Conservation (phyloP, 2,888 invertebrate species). For the Mythimna lalbum region DNA sequence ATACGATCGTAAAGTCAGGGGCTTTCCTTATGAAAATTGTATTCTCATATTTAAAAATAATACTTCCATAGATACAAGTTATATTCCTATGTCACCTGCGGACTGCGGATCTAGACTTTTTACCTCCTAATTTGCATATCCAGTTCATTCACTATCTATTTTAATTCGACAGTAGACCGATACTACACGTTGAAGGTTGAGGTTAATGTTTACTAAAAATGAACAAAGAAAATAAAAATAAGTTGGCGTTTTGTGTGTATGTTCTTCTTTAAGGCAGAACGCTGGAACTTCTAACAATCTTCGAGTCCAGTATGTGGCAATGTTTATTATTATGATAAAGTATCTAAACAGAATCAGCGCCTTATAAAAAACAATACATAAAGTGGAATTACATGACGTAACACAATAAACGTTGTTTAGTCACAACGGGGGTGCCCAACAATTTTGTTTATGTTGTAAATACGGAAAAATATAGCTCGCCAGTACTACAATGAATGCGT, state of each 20-base stretch:
- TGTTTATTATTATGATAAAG: neutral
- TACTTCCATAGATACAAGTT: neutral
- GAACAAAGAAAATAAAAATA: too few relatives aligned
- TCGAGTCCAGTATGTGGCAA: neutral
- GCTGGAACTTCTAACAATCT: too few relatives aligned
- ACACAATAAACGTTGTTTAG: slow-evolving; percentile 32
- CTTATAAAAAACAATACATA: slow-evolving; percentile 10
- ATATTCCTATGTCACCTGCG: neutral
- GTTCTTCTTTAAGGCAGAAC: neutral
- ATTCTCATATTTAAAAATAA: neutral
- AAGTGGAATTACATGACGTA: slow-evolving; percentile 17
- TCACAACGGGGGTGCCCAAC: slow-evolving; percentile 40
- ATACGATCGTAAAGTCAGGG: neutral
- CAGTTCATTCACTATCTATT: neutral
- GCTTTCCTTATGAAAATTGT: too few relatives aligned
- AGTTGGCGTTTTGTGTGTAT: neutral
- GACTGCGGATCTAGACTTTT: neutral
- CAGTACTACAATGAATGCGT: slow-evolving; percentile 34
- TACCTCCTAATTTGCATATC: neutral
- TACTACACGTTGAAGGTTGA: neutral
- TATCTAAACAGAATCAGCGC: slow-evolving; percentile 2
- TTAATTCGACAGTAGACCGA: neutral
- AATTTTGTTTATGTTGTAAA: slow-evolving; percentile 46
- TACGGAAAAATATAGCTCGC: slow-evolving; percentile 38
- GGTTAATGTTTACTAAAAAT: neutral